A percentile compares a stretch with the other conserved stretches of the same genome.
phyloP scores from a whole-genome alignment of 1,140 invertebrate species.

The Sarcophaga bullata region DNA sequence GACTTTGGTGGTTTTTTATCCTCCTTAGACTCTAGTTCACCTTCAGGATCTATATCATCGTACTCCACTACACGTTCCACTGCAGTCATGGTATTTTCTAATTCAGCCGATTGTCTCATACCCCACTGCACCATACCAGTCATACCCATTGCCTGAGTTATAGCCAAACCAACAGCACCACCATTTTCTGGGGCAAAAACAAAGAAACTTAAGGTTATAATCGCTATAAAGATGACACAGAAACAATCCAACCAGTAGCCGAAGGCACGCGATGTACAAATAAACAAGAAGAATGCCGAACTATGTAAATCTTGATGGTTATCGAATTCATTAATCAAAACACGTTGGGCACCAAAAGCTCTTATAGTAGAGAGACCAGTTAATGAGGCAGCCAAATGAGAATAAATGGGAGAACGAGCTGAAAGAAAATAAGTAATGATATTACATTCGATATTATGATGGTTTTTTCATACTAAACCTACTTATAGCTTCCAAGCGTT shows the following conservation, averaged over 20 bases:
- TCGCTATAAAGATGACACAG: conserved; percentile 77
- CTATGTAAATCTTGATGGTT: conserved; percentile 79
- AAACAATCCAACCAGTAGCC: conserved; percentile 83
- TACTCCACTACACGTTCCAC: conserved; percentile 84
- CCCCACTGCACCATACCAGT: conserved; percentile 89
- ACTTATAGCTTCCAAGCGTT: conserved; percentile 90
- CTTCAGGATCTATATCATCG: conserved; percentile 76
- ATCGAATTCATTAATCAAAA: conserved; percentile 83
- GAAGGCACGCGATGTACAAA: conserved; percentile 74
- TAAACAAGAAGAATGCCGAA: conserved; percentile 74
- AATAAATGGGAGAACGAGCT: conserved; percentile 85
- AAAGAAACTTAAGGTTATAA: conserved; percentile 77
- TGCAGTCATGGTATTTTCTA: conserved; percentile 86
- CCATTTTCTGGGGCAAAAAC: conserved; percentile 71
- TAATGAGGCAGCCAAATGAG: conserved; percentile 87
- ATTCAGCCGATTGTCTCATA: conserved; percentile 82
- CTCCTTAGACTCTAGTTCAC: conserved; percentile 70
- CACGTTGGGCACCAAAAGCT: conserved; percentile 81
- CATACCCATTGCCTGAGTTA: conserved; percentile 82
- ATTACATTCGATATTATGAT: conserved; percentile 18
- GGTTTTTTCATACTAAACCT: conserved; percentile 65
- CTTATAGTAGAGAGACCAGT: conserved; percentile 91
- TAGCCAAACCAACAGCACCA: conserved; percentile 81
- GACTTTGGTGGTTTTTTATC: conserved; percentile 73
- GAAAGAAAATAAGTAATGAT: background rate